Evolutionary conservation across 2,888 invertebrate genomes (phyloP).

Genomic region (Drosophila peninsularis): DNA sequence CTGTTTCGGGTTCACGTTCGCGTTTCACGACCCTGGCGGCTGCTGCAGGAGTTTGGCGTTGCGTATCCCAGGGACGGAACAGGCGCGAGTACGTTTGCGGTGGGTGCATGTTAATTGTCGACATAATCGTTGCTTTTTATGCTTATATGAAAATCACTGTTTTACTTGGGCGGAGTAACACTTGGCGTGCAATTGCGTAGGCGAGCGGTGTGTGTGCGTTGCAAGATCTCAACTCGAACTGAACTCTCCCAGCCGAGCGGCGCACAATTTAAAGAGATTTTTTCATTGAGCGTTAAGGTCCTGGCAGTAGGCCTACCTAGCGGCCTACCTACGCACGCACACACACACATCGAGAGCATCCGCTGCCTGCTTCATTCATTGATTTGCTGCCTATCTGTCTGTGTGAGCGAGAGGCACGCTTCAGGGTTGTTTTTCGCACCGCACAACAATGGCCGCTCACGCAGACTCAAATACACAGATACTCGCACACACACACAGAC

Average conservation of each 20-base stretch:
- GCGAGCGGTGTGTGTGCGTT: slow-evolving; percentile 66
- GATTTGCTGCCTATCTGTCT: slow-evolving; percentile 74
- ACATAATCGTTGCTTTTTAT: slow-evolving; percentile 62
- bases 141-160: slow-evolving; percentile 19
- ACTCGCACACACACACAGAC: slow-evolving; percentile 25
- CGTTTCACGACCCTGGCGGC: slow-evolving; percentile 54
- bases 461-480: slow-evolving; percentile 47
- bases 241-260: slow-evolving; percentile 63
- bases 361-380: slow-evolving; percentile 68
- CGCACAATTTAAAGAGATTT: slow-evolving; percentile 78
- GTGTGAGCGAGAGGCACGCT: slow-evolving; percentile 64
- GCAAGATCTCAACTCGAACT: slow-evolving; percentile 82
- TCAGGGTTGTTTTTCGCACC: slow-evolving; percentile 77
- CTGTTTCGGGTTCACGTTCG: slow-evolving; percentile 44
- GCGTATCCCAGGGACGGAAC: slow-evolving; percentile 88
- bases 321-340: slow-evolving; percentile 44
- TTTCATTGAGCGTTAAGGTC: slow-evolving; percentile 52
- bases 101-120: slow-evolving; percentile 80
- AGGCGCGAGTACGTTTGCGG: slow-evolving; percentile 86
- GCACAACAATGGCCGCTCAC: slow-evolving; percentile 77
- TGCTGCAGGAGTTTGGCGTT: slow-evolving; percentile 55
- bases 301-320: slow-evolving; percentile 66
- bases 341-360: slow-evolving; percentile 32
- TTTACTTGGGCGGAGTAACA: slow-evolving; percentile 49
- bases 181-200: slow-evolving; percentile 36